phyloP scores from a whole-genome alignment of 2,888 invertebrate genomes.

The Volucella inanis region DNA sequence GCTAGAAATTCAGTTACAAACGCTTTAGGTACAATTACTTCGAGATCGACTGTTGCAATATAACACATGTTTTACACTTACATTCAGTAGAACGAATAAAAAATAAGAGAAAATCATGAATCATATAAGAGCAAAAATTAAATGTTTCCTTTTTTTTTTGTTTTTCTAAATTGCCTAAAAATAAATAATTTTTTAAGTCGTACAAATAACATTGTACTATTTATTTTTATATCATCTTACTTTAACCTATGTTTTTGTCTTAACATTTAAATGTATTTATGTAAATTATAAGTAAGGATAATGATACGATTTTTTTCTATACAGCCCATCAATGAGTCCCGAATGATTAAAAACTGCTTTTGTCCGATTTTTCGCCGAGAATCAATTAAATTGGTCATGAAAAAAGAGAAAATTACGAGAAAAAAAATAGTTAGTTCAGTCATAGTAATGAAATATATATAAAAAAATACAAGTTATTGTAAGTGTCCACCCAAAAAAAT shows the following conservation, averaged over 20 bases:
- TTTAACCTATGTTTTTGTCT: conserved; percentile 51
- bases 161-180: conserved; percentile 5
- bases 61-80: conserved; percentile 47
- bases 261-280: conserved; percentile 73
- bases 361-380: neutral
- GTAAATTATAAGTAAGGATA: conserved; percentile 83
- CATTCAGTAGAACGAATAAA: conserved; percentile 24
- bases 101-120: conserved; percentile 1
- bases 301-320: conserved; percentile 83
- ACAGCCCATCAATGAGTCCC: conserved; percentile 82
- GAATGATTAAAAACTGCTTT: conserved; percentile 80
- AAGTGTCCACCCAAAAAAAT: conserved; percentile 58
- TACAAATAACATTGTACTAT: conserved; percentile 32
- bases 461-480: conserved; percentile 16
- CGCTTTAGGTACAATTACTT: conserved; percentile 69
- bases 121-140: neutral
- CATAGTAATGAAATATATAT: neutral
- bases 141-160: neutral
- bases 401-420: conserved; percentile 49
- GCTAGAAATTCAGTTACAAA: conserved; percentile 59
- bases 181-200: conserved; percentile 32
- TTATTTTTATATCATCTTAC: conserved; percentile 13
- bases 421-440: conserved; percentile 23
- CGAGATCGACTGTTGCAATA: conserved; percentile 65
- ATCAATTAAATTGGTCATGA: conserved; percentile 29